These are phyloP conservation scores for Halictus rubicundus DNA, from an alignment of 1,140 invertebrate genomes.

Conservation along the genomic window DNA sequence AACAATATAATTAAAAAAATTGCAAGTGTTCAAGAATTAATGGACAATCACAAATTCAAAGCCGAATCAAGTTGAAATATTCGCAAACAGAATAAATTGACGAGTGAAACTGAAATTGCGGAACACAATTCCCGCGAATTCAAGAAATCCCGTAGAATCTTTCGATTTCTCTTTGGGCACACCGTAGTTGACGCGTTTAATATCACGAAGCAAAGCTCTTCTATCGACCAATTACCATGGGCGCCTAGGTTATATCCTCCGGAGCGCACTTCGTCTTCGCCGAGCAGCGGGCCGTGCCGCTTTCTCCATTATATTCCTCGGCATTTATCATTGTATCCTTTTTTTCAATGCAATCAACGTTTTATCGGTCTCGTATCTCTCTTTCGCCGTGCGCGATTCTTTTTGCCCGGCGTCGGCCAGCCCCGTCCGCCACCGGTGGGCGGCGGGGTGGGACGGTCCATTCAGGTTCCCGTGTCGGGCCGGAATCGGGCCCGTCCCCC, in stretches of 20 bases:
- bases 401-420: background rate
- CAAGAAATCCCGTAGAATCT: too few relatives aligned
- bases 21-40: too few relatives aligned
- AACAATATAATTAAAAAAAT: too few relatives aligned
- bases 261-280: conserved; percentile 35
- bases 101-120: too few relatives aligned
- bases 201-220: background rate
- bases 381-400: conserved; percentile 50
- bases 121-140: too few relatives aligned
- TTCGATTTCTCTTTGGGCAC: too few relatives aligned
- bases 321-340: conserved; percentile 62
- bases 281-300: conserved; percentile 18
- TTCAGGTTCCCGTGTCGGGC: conserved; percentile 36
- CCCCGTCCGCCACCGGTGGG: background rate
- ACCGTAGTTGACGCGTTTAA: too few relatives aligned
- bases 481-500: conserved; percentile 8
- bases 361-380: conserved; percentile 65
- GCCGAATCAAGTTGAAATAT: too few relatives aligned
- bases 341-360: conserved; percentile 62
- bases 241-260: conserved; percentile 25
- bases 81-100: too few relatives aligned
- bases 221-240: conserved; percentile 29
- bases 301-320: conserved; percentile 43
- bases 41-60: too few relatives aligned
- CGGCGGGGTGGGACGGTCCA: conserved; percentile 16